A percentile compares a stretch with the other conserved stretches of the same genome.
phyloP scores from a whole-genome alignment of 2,113 vertebrate genomes.

The Suricata suricatta region DNA sequence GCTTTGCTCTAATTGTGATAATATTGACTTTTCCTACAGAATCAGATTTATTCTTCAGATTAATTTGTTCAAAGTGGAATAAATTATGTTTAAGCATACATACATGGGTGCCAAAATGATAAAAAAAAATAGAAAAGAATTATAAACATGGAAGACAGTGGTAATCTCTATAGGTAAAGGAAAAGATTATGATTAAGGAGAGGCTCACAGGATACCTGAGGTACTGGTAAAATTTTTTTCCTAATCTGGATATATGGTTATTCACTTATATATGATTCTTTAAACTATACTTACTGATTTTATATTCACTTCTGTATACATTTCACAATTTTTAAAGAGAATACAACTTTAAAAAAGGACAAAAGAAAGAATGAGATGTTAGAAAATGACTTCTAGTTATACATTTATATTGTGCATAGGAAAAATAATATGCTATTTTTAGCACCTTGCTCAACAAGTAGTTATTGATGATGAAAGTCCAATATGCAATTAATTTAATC shows the following conservation, averaged over 20 bases:
- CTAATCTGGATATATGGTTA: not conserved
- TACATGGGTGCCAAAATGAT: not conserved
- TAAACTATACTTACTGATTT: not conserved
- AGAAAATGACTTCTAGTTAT: not conserved
- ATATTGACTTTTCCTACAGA: slow-evolving; percentile 39
- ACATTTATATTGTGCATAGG: not conserved
- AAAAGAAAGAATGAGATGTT: not conserved
- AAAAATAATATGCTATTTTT: not conserved
- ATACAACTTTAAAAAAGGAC: not conserved
- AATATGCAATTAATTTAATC: not conserved
- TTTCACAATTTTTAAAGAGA: slow-evolving; percentile 2
- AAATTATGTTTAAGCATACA: not conserved
- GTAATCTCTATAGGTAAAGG: not conserved
- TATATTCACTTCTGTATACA: not conserved
- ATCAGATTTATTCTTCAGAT: slow-evolving; percentile 34
- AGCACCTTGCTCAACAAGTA: not conserved
- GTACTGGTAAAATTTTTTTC: not conserved
- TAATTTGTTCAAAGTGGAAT: slow-evolving; percentile 38
- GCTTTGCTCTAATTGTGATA: not conserved
- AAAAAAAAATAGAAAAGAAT: slow-evolving; percentile 38
- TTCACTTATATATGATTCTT: not conserved
- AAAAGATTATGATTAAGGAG: not conserved
- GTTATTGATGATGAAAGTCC: not conserved
- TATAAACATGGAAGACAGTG: not conserved
- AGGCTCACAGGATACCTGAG: not conserved